These are phyloP conservation scores for Nasonia giraulti DNA, from an alignment of 1,140 invertebrate species.

Conservation along the genomic window DNA sequence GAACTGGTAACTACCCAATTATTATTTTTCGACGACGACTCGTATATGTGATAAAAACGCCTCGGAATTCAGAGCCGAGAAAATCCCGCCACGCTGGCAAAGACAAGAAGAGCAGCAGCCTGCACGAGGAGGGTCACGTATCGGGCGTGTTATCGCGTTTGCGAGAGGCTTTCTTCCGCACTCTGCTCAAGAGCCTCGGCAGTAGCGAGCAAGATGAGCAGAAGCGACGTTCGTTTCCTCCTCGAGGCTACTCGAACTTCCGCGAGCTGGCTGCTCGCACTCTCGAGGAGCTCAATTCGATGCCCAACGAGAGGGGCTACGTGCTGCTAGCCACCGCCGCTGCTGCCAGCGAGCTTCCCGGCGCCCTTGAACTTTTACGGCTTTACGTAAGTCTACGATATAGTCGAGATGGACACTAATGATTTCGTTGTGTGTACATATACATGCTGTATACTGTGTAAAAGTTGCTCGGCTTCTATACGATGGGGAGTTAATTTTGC, in stretches of 20 bases:
- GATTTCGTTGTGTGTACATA: too few species aligned
- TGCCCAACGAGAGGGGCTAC: constrained; percentile 59
- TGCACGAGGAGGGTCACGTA: constrained; percentile 49
- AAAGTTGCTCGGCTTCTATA: too few species aligned
- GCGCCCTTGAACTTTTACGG: constrained; percentile 51
- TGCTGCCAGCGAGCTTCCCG: constrained; percentile 48
- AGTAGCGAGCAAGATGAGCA: background rate
- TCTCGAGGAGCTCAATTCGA: constrained; percentile 55
- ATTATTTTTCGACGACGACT: too few species aligned
- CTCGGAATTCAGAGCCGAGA: background rate
- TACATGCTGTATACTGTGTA: too few species aligned
- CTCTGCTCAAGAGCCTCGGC: constrained; percentile 42
- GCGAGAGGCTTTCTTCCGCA: constrained; percentile 56
- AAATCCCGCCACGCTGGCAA: background rate
- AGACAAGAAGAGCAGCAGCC: background rate
- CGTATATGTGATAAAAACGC: too few species aligned
- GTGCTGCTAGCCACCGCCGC: constrained; percentile 53
- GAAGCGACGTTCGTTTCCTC: background rate
- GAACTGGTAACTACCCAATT: background rate
- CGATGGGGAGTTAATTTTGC: too few species aligned
- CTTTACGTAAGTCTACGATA: constrained; percentile 52
- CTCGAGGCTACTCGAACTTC: constrained; percentile 34
- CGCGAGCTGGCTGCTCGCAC: constrained; percentile 50
- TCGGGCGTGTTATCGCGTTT: constrained; percentile 59
- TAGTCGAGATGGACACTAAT: too few species aligned